Evolutionary conservation across 2,113 vertebrate genomes (phyloP), one percentile per base, ranked within the genome.

Genomic region (Malurus cyaneus): DNA sequence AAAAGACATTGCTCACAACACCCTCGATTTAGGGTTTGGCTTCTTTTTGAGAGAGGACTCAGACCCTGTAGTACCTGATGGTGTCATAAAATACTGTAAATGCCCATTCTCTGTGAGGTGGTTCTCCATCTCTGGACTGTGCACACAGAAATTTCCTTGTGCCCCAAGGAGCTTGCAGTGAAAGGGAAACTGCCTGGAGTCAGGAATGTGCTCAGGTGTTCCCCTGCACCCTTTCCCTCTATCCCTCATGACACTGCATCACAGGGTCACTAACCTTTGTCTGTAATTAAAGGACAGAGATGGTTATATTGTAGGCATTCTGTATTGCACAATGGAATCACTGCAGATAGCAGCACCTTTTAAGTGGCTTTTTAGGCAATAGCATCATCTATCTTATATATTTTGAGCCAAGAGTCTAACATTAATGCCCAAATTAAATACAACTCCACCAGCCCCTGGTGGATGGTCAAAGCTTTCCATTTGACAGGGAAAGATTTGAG

Each of bases 281-380:
- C 26, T 66, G 60, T 18, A 53, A 39, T 44, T 49, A 49, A 86
- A 76, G 24, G 41, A 83, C 6, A 71, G 19, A 71, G 24, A 15
- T 6, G 1, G 18, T 28, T 72, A n/a, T 53, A 83, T 12, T 0
- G 0, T 2, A 39, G 9, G 12, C 9, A 64, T 88, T 50, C 32
- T 69, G 6, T n/a, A 16, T 31, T 57, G 60, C 11, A 60, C 13
- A 4, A 17, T 64, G 14, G 8, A 85, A 74, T 7, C 6, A 5
- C 19, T 73, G 19, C 15, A 73, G 11, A 23, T 8, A 3, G 6
- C 17, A 69, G 5, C 17, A 64, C 36, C 34, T 46, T 72, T 72
- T 72, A 26, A 23, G 8, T 18, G 0, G 1, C 8, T 61, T 57
- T 34, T 6, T 16, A 80, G n/a, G 36, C 21, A 80, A 17, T 11